Conservation (phyloP, 2,888 invertebrate genomes). For the Phortica magna region DNA sequence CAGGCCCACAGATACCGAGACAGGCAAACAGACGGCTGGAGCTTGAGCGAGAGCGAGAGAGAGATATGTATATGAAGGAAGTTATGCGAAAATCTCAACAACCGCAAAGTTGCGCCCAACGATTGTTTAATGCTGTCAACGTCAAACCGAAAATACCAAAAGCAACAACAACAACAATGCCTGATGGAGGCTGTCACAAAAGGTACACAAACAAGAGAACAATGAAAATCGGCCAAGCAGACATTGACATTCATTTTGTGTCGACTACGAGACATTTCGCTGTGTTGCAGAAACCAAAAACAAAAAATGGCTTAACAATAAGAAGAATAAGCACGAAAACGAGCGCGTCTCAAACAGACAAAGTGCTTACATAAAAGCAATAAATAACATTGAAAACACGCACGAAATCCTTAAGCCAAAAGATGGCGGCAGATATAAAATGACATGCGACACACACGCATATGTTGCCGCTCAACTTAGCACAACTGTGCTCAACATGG, state of each 20-base stretch:
- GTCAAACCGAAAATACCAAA: neutral
- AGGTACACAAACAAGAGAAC: slow-evolving; percentile 1
- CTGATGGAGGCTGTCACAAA: slow-evolving; percentile 5
- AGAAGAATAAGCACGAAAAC: neutral
- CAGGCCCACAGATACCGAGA: neutral
- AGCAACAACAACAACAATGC: neutral
- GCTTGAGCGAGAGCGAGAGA: neutral
- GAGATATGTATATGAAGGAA: neutral
- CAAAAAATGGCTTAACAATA: neutral
- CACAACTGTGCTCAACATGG: neutral
- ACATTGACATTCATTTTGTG: slow-evolving; percentile 29
- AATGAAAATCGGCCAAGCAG: neutral
- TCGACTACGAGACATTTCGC: slow-evolving; percentile 3
- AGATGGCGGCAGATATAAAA: neutral
- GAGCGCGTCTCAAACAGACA: slow-evolving; percentile 4
- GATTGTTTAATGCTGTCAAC: slow-evolving; percentile 25
- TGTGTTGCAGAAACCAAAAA: neutral
- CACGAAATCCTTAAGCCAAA: neutral
- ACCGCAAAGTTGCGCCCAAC: neutral
- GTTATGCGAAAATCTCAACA: neutral
- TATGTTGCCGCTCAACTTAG: neutral
- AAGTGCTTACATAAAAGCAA: slow-evolving; percentile 20
- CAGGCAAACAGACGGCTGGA: neutral
- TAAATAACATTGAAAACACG: slow-evolving; percentile 23
- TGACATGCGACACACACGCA: neutral